Conservation (phyloP, 2,113 vertebrate species). For the Sprattus sprattus region DNA sequence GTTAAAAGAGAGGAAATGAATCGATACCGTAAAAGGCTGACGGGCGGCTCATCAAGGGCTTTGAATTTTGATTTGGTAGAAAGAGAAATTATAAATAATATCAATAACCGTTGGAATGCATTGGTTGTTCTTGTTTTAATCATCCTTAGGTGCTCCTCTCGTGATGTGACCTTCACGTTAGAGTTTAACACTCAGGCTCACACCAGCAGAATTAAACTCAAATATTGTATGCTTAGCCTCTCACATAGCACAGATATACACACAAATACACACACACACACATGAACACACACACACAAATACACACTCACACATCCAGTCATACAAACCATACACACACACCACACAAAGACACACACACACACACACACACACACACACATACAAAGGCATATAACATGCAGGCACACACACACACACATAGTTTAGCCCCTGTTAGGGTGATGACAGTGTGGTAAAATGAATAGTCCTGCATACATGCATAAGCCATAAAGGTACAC, state of each 20-base stretch:
- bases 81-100: slow-evolving; percentile 50
- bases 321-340: neutral
- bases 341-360: neutral
- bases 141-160: neutral
- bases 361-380: neutral
- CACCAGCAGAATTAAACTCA: neutral
- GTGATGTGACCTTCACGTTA: neutral
- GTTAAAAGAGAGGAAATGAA: slow-evolving; percentile 47
- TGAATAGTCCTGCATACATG: neutral
- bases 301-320: neutral
- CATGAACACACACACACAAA: too few relatives aligned
- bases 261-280: neutral
- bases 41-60: slow-evolving; percentile 36
- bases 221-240: neutral
- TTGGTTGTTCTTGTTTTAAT: slow-evolving; percentile 29
- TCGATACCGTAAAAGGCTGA: slow-evolving; percentile 51
- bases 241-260: neutral
- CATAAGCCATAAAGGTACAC: slow-evolving; percentile 13
- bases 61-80: slow-evolving; percentile 54
- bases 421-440: neutral
- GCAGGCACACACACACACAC: neutral
- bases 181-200: neutral
- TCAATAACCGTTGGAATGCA: slow-evolving; percentile 58
- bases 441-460: slow-evolving; percentile 1
- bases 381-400: neutral